phyloP scores from a whole-genome alignment of 2,113 vertebrate genomes.

The Calidris pygmaea region DNA sequence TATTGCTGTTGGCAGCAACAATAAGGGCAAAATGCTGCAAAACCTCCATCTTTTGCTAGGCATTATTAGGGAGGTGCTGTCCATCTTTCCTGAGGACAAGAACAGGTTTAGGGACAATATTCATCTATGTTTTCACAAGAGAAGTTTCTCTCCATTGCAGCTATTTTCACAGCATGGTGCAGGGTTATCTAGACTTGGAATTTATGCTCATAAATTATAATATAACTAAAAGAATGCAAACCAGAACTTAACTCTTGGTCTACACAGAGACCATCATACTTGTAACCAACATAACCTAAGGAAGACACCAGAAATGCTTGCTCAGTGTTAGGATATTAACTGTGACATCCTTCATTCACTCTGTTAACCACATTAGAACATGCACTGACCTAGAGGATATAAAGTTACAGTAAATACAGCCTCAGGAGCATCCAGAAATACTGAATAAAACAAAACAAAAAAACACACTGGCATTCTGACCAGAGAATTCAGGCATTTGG shows the following conservation, averaged over 20 bases:
- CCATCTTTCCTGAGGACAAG: neutral
- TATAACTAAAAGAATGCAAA: neutral
- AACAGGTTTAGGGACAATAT: neutral
- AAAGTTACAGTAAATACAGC: neutral
- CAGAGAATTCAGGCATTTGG: neutral
- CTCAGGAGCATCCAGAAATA: neutral
- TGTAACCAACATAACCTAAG: rapidly evolving
- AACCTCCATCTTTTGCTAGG: neutral
- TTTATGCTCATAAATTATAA: neutral
- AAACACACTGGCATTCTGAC: neutral
- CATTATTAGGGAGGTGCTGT: neutral
- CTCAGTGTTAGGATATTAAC: neutral
- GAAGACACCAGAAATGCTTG: neutral
- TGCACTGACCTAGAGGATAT: neutral
- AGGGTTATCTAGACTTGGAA: neutral
- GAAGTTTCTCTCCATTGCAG: neutral
- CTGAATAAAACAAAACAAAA: neutral
- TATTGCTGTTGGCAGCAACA: neutral
- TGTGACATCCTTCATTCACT: neutral
- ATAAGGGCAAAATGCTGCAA: neutral
- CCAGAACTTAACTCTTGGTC: neutral
- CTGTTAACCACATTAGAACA: neutral
- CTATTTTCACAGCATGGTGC: neutral
- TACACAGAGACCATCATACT: neutral
- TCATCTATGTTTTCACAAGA: neutral